Base-by-base conservation (phyloP, 2,888 invertebrate species). In the Cheilosia grossa region DNA sequence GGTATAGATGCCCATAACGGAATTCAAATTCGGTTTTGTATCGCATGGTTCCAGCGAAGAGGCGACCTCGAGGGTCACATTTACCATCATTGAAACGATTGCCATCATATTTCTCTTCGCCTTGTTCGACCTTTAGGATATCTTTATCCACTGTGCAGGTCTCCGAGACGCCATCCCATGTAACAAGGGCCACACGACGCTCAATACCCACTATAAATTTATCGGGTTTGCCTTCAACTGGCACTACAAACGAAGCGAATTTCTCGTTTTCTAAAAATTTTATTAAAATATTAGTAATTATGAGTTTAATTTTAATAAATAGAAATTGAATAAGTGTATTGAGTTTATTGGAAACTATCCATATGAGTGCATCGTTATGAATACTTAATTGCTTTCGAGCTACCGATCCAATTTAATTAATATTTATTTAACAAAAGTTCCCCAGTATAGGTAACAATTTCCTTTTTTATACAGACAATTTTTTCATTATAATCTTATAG, bases 21-120 rank as follows among this genome's bases (percentile, higher is more conserved):
- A 89, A 88, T 6, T 88, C 88, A 69, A 91, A 91, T 72, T 91
- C 90, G 73, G 90, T 90, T 51, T 89, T 88, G 85, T 89, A 90
- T 21, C 89, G 89, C 91, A 92, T 91, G 37, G 92, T 92, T 91
- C 96, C 96, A 88, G 95, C 95, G 93, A 95, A 96, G 30, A 97
- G 92, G 63, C 96, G 92, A 4, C 97, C 97, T 10, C 91, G 90
- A 13, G 95, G 94, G 90, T 97, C 96, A 42, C 95, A 95, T 92
- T 97, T 97, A 37, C 94, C 96, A 89, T 97, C 97, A 88, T 97
- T 97, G 89, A 96, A 93, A 88, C 96, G 93, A 89, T 95, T 95
- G 9, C 88, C 91, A 1, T 89, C 87, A 49, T 92, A 91, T 0
- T 93, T 95, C 42, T 93, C 92, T 87, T 94, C 93, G 15, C 91